Percentiles rank a stretch among this genome's conserved stretches.
Evolutionary conservation across 2,797 vertebrate genomes (phyloP).

Genomic region (Lateolabrax maculatus): DNA sequence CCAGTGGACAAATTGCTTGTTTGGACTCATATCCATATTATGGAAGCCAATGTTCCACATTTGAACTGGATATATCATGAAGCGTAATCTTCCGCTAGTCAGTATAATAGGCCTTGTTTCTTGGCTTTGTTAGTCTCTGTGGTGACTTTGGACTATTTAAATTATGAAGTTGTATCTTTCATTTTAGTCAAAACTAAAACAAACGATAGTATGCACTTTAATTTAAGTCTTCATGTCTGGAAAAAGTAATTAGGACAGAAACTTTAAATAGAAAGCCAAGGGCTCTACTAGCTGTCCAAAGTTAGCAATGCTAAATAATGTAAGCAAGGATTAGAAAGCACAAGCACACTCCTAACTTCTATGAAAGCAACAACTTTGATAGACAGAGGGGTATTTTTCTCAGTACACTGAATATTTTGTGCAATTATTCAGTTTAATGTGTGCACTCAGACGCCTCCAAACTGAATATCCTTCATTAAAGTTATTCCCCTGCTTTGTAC

Average conservation of each 20-base stretch:
- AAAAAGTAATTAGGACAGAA: background rate
- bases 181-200: background rate
- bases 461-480: background rate
- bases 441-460: background rate
- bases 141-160: background rate
- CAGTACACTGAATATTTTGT: background rate
- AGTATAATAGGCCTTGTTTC: slow-evolving; percentile 32
- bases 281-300: background rate
- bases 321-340: background rate
- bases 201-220: too few species aligned
- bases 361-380: background rate
- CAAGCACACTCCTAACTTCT: background rate
- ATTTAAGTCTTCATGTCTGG: background rate
- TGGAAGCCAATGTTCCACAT: slow-evolving; percentile 23
- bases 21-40: slow-evolving; percentile 26
- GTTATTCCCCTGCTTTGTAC: slow-evolving; percentile 4
- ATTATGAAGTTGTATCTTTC: background rate
- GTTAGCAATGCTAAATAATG: slow-evolving; percentile 15
- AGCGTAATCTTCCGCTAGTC: background rate
- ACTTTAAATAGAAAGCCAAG: background rate
- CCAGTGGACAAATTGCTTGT: slow-evolving; percentile 42
- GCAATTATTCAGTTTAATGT: background rate
- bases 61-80: slow-evolving; percentile 8
- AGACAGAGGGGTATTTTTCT: background rate
- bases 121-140: slow-evolving; percentile 14